These are phyloP conservation scores for Zelostemma sp. DNA, from an alignment of 1,140 invertebrate species.

Conservation along the genomic window DNA sequence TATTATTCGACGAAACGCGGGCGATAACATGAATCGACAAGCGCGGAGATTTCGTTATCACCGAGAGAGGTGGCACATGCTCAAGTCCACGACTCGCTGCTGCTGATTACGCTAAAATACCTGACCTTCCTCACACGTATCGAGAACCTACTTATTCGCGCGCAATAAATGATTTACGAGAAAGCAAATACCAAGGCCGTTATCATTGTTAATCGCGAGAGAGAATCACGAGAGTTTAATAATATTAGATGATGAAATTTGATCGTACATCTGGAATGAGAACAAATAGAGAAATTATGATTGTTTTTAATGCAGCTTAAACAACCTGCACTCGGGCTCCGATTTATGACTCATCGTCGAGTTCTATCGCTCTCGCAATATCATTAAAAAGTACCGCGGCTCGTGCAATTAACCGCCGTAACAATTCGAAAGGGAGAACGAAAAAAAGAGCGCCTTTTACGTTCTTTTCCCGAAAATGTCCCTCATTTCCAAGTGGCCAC, in stretches of 20 bases:
- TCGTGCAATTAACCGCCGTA: no score
- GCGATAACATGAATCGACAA: conserved; percentile 36
- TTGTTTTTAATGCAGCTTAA: conserved; percentile 39
- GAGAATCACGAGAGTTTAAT: conserved; percentile 45
- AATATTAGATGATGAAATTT: conserved; percentile 51
- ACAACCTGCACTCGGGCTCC: not conserved
- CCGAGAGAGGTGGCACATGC: conserved; percentile 27
- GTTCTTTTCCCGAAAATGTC: not conserved
- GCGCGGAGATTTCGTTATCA: conserved; percentile 52
- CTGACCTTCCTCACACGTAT: conserved; percentile 54
- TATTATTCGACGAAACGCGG: conserved; percentile 1
- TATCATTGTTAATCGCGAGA: conserved; percentile 46
- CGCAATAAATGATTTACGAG: conserved; percentile 51
- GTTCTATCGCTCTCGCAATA: no score
- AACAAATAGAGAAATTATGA: conserved; percentile 48
- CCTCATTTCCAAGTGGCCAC: no score
- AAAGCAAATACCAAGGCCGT: conserved; percentile 50
- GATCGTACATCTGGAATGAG: conserved; percentile 44
- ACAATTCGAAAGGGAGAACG: not conserved
- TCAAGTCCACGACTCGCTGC: no score
- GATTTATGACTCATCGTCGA: not conserved
- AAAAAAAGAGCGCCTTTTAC: not conserved
- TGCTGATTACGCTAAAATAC: conserved; percentile 52
- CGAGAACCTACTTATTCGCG: conserved; percentile 45
- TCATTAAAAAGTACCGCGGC: no score